Evolutionary conservation across 2,113 vertebrate species (phyloP).

Genomic region (Oxyura jamaicensis): DNA sequence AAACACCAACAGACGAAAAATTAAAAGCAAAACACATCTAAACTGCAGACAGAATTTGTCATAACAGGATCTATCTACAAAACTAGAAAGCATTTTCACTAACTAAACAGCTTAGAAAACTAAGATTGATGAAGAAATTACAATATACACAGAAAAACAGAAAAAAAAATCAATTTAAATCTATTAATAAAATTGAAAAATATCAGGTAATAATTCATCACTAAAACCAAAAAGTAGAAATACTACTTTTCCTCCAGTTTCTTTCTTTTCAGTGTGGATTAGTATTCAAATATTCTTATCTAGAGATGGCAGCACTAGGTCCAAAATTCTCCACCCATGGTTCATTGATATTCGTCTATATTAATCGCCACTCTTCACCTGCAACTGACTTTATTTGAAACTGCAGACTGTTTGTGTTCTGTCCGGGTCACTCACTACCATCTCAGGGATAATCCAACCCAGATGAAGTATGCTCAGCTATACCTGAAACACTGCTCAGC

Average conservation of each 20-base stretch:
- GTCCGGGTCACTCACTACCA: neutral
- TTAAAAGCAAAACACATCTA: neutral
- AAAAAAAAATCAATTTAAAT: neutral
- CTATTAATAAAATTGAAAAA: neutral
- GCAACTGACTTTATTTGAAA: neutral
- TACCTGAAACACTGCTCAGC: neutral
- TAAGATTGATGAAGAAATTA: neutral
- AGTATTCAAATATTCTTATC: neutral
- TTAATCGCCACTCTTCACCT: neutral
- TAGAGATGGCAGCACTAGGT: neutral
- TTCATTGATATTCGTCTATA: neutral
- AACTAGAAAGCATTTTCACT: neutral
- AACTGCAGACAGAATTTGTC: neutral
- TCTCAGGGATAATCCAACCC: neutral
- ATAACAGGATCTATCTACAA: neutral
- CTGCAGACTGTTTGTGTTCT: neutral
- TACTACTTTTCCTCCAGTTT: neutral
- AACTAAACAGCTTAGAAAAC: neutral
- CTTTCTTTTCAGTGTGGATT: neutral
- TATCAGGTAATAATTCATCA: neutral
- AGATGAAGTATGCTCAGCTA: neutral
- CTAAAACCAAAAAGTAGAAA: slow-evolving; percentile 27
- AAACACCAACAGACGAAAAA: neutral
- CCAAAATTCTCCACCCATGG: neutral
- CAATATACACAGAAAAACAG: neutral